These are phyloP conservation scores for Scaptomyza tumidula DNA, from an alignment of 2,888 invertebrate species.

Conservation along the genomic window DNA sequence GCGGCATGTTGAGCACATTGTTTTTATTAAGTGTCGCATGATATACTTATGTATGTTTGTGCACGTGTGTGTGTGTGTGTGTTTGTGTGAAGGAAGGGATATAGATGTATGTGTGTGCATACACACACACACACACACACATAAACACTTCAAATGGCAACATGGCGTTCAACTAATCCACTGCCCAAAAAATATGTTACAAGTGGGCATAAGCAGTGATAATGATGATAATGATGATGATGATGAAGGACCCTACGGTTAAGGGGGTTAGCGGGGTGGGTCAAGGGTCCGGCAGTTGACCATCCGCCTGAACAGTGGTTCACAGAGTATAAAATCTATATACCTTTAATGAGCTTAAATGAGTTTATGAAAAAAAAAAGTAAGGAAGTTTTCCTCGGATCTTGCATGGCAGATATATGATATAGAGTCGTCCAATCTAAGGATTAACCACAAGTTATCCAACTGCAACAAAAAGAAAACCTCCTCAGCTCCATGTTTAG, in stretches of 20 bases:
- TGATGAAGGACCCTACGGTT: neutral
- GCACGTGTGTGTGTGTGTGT: constrained; percentile 12
- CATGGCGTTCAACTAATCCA: constrained; percentile 81
- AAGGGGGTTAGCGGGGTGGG: constrained; percentile 14
- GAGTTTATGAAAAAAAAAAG: too few species aligned
- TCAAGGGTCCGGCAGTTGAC: constrained; percentile 34
- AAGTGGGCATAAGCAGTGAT: constrained; percentile 64
- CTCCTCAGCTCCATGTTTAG: too few species aligned
- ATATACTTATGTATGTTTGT: constrained; percentile 36
- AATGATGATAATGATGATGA: too few species aligned
- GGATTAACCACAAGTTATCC: too few species aligned
- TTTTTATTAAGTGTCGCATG: constrained; percentile 84
- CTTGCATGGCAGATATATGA: too few species aligned
- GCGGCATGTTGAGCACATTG: constrained; percentile 82
- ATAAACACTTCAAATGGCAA: constrained; percentile 83
- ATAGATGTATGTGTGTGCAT: constrained; percentile 30
- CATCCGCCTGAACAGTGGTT: constrained; percentile 39
- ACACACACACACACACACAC: constrained; percentile 82
- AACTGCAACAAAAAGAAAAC: too few species aligned
- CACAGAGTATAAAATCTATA: neutral
- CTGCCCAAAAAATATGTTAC: constrained; percentile 80
- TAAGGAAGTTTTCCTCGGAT: too few species aligned
- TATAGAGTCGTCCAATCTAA: too few species aligned
- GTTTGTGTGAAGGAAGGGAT: constrained; percentile 3
- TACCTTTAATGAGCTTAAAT: neutral